Base-by-base conservation (phyloP, 1,140 invertebrate species). In the Sarcophaga peregrina region DNA sequence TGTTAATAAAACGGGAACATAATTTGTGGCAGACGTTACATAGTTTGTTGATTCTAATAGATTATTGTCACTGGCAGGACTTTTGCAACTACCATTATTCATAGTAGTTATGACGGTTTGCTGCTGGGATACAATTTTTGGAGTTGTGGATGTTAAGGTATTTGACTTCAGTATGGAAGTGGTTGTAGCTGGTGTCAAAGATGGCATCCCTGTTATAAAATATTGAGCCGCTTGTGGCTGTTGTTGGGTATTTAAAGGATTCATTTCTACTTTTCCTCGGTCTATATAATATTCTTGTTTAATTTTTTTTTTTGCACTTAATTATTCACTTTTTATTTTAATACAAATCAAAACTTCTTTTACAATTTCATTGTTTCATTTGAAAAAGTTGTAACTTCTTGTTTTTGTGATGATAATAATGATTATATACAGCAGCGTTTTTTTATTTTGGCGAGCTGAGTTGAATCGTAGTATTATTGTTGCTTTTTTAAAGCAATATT, bases 191-290 rank as follows among this genome's bases (percentile, higher is more conserved):
- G 74, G n/a, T 50, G 75, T 13, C 75, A 78, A 78, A 10, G 75
- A 45, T 78, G 75, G 47, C 75, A 78, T 50, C 47, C 75, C 74
- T 76, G 75, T 78, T 78, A 78, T 52, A 78, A 52, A 78, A 48
- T 45, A 78, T 50, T 78, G 75, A 15, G 75, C 7, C n/a, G 62
- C 17, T 68, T n/a, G 7, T 68, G 62, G 62, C 17, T 68, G 62
- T 68, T 68, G 17, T 20, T 20, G 47, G 15, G 45, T 50, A 10
- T 50, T 78, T 78, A 25, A 68, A 50, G 47, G 47, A 52, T 78
- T 78, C 75, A 78, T 78, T 78, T 50, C 50, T 17, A n/a, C 13
- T 75, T 75, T 75, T 15, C 73, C 13, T 75, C 46, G 45, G 46
- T 46, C 5, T 8, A 25, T 73, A 11, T 54, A 54, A 54, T 11